Conservation (phyloP, 92 coral and sea anemone species). For the Paramuricea clavata region DNA sequence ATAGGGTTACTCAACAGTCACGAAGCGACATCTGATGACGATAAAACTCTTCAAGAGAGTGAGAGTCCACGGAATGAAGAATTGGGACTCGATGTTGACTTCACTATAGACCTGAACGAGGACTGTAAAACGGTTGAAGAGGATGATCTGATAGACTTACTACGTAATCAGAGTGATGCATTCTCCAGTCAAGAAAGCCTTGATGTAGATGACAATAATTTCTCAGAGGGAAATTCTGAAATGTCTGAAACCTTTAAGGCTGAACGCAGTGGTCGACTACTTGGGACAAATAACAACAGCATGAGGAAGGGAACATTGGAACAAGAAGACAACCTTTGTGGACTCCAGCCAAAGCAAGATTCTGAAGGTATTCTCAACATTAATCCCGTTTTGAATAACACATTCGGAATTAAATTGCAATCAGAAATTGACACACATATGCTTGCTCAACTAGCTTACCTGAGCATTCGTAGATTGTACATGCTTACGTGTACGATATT, state of each 20-base stretch:
- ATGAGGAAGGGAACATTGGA: not conserved
- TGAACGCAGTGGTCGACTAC: not conserved
- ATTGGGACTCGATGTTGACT: not conserved
- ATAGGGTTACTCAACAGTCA: not conserved
- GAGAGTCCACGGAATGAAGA: not conserved
- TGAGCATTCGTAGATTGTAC: no score
- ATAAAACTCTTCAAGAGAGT: not conserved
- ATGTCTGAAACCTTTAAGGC: not conserved
- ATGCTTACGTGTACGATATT: no score
- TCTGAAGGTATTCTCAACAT: not conserved
- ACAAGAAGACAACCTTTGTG: not conserved
- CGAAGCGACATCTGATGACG: not conserved
- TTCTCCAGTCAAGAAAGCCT: conserved; percentile 10
- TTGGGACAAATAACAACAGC: not conserved
- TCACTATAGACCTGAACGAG: not conserved
- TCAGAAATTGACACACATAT: no score
- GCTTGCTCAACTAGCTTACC: no score
- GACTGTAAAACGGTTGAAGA: not conserved
- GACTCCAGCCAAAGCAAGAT: not conserved
- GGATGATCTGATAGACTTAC: not conserved
- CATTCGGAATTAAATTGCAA: no score
- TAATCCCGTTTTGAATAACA: no score
- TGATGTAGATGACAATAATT: not conserved
- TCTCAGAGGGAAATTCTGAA: not conserved
- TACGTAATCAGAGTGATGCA: not conserved